phyloP scores from a whole-genome alignment of 2,888 invertebrate genomes.

The Meiosimyza platycephala region DNA sequence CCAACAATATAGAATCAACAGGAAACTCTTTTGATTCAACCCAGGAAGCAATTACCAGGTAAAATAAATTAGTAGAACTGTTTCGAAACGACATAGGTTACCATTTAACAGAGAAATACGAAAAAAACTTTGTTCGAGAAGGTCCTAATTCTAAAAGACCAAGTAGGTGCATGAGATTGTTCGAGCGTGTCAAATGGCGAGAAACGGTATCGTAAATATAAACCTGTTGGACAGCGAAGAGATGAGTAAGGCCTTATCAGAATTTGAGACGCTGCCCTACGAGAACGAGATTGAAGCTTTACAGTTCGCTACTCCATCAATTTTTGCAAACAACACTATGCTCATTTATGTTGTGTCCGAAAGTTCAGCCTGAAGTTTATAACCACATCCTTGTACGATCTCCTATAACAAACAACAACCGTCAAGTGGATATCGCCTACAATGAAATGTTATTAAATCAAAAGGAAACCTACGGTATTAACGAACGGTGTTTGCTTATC shows the following conservation, averaged over 20 bases:
- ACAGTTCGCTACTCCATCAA: too few relatives aligned
- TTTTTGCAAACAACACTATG: too few relatives aligned
- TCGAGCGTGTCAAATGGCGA: conserved; percentile 36
- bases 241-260: too few relatives aligned
- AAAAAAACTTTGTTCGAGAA: conserved; percentile 14
- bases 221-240: conserved; percentile 35
- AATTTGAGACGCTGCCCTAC: too few relatives aligned
- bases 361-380: too few relatives aligned
- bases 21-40: conserved; percentile 13
- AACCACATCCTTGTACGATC: too few relatives aligned
- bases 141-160: too few relatives aligned
- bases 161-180: conserved; percentile 38
- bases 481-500: conserved; percentile 20
- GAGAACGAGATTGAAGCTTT: too few relatives aligned
- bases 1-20: conserved; percentile 42
- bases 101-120: neutral
- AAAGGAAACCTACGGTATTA: neutral
- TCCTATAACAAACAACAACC: too few relatives aligned
- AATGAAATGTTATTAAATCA: neutral
- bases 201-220: conserved; percentile 36
- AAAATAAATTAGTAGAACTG: conserved; percentile 27
- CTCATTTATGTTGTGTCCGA: too few relatives aligned
- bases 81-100: neutral
- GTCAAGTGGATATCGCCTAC: neutral
- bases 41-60: conserved; percentile 21